Percentiles rank a stretch among this genome's conserved stretches.
phyloP scores from a whole-genome alignment of 2,888 invertebrate genomes.

The Drosophila buzzatii region DNA sequence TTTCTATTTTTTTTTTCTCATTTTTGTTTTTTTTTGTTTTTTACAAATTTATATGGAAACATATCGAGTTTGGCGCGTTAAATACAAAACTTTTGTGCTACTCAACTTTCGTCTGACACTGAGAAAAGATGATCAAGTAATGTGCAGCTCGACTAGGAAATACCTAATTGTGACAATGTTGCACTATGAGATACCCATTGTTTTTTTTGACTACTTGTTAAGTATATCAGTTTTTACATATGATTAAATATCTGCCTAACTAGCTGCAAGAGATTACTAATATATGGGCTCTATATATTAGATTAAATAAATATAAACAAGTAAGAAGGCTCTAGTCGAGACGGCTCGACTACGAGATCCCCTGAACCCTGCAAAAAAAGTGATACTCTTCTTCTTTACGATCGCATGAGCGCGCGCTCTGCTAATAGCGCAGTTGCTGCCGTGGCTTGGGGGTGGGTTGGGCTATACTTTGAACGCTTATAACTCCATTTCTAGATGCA shows the following conservation, averaged over 20 bases:
- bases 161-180: not conserved
- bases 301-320: too few species aligned
- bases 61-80: constrained; percentile 28
- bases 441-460: too few species aligned
- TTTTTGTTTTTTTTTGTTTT: not conserved
- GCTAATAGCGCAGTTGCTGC: too few species aligned
- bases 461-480: too few species aligned
- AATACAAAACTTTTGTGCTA: constrained; percentile 20
- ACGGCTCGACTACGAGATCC: too few species aligned
- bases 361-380: too few species aligned
- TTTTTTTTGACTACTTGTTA: not conserved
- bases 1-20: not conserved
- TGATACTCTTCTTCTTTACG: too few species aligned
- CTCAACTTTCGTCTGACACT: constrained; percentile 21
- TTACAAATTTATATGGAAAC: constrained; percentile 24
- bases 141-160: not conserved
- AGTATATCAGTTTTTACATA: not conserved
- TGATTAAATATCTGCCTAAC: not conserved
- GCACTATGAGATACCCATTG: not conserved
- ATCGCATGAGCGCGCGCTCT: too few species aligned
- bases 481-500: too few species aligned
- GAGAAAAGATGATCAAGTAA: not conserved
- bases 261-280: not conserved
- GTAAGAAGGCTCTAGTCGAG: too few species aligned
- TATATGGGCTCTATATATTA: not conserved